These are phyloP conservation scores for Kobus ellipsiprymnus DNA, from an alignment of 2,113 vertebrate species.

Conservation along the genomic window DNA sequence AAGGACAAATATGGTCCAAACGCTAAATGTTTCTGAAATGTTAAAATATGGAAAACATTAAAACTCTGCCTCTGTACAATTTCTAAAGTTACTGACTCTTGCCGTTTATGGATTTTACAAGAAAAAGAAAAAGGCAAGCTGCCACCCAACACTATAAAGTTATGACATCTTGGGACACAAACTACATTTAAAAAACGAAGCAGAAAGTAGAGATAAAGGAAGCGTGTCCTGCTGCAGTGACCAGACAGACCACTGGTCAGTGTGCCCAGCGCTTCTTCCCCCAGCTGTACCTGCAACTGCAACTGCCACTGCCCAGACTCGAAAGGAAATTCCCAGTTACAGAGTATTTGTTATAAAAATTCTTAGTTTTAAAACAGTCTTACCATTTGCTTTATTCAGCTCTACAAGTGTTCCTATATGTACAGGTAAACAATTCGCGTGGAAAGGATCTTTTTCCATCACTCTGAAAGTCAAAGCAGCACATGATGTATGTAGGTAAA, in stretches of 20 bases:
- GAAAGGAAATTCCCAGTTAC: background rate
- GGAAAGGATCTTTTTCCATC: slow-evolving; percentile 98
- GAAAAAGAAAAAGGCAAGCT: background rate
- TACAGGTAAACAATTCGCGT: slow-evolving; percentile 97
- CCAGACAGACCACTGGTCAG: background rate
- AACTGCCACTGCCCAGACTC: background rate
- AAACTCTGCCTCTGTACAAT: background rate
- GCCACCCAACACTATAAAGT: background rate
- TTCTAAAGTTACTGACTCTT: background rate
- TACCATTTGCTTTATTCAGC: slow-evolving; percentile 98
- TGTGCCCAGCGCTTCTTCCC: background rate
- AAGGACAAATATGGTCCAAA: background rate
- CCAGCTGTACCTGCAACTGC: background rate
- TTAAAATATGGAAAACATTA: background rate
- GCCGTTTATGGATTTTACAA: background rate
- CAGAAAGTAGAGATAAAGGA: background rate
- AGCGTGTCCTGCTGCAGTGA: background rate
- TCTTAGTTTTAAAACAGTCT: slow-evolving; percentile 40
- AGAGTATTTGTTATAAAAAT: background rate
- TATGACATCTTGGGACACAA: background rate
- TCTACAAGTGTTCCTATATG: slow-evolving; percentile 98
- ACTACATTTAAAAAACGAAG: background rate
- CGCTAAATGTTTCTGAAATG: background rate
- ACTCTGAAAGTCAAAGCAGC: slow-evolving; percentile 83
- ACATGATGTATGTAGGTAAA: background rate